Evolutionary conservation across 2,113 vertebrate genomes (phyloP), one percentile per base, ranked within the genome.

Genomic region (Vimba vimba): DNA sequence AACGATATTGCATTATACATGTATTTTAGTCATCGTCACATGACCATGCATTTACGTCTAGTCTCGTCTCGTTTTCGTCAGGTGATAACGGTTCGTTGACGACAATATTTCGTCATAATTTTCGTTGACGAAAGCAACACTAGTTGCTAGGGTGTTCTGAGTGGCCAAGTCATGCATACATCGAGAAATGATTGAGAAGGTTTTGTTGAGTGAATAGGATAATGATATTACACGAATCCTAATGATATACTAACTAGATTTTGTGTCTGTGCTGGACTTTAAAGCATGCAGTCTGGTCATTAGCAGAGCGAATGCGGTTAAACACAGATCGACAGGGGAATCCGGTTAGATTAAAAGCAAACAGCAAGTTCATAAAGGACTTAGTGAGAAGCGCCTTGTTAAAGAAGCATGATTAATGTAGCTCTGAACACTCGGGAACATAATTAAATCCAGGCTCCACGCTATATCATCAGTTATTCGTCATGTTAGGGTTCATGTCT

Each of bases 321-420:
- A 66, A 78, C 62, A 50, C 9, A 71, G 9, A 11, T 5, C 23
- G 47, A 69, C 79, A 45, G 8, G n/a, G 43, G 55, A 83, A 82
- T 78, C 68, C 5, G 59, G 30, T 27, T 60, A n/a, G 27, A 71
- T 55, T 85, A 62, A 59, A 88, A 71, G 80, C 73, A 85, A 87
- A 87, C 75, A 84, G 4, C 17, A 59, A 77, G 79, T 71, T 79
- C 39, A 84, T 36, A 62, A 55, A 59, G 21, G 36, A 33, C 59
- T 17, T 21, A 2, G 64, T 76, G 71, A 45, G 13, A 83, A 59
- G n/a, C 25, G 10, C 23, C 55, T 60, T 25, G 12, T 36, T 43
- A 68, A 43, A 85, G 60, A 25, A 57, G 7, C 10, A 73, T 55
- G 75, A 87, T 69, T 83, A 78, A 77, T 75, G 33, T 45, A 4